Evolutionary conservation across 2,113 vertebrate species (phyloP).

Genomic region (Cyanoderma ruficeps): DNA sequence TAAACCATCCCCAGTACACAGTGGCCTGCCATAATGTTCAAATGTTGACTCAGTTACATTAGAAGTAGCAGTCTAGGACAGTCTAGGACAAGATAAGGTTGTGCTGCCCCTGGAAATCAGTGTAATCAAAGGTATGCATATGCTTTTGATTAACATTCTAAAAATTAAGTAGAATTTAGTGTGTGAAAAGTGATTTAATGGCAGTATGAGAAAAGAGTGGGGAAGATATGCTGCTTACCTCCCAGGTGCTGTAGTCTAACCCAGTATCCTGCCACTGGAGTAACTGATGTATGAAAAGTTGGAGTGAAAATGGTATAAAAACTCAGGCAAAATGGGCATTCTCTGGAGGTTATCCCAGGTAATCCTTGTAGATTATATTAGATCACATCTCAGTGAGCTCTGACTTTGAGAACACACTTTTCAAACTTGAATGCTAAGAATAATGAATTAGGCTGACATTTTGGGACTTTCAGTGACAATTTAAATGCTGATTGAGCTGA

Average conservation of each 20-base stretch:
- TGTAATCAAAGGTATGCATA: background rate
- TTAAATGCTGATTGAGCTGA: background rate
- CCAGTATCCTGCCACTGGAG: background rate
- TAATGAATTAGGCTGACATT: background rate
- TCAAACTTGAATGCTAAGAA: background rate
- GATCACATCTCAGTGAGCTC: background rate
- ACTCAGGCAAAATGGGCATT: background rate
- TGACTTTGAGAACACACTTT: background rate
- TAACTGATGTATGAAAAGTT: background rate
- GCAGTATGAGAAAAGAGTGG: background rate
- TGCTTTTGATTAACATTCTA: background rate
- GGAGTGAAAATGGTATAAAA: background rate
- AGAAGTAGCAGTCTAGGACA: background rate
- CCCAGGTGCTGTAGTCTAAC: background rate
- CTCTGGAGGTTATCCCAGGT: background rate
- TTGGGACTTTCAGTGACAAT: rapidly evolving
- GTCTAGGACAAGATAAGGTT: background rate
- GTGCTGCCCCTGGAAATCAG: background rate
- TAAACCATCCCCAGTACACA: background rate
- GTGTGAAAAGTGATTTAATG: background rate
- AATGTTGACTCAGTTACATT: background rate
- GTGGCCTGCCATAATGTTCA: background rate
- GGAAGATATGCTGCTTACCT: background rate
- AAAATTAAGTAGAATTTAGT: background rate
- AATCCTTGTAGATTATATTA: background rate